phyloP scores from a whole-genome alignment of 2,888 invertebrate species.

The Rhabditoides inermis region DNA sequence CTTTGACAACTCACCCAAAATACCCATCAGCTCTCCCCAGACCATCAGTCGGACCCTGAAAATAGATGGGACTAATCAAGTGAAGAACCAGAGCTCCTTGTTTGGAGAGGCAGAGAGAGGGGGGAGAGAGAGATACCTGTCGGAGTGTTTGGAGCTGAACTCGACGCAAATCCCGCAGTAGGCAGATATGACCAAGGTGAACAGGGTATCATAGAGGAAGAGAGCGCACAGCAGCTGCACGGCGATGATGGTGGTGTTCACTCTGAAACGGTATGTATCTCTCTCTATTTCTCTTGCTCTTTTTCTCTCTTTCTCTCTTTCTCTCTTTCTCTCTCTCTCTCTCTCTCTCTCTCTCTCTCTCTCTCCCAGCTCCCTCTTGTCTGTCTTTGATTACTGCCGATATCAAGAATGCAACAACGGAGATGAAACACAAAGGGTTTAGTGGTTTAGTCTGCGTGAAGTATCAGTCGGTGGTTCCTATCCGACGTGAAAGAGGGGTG shows the following conservation, averaged over 20 bases:
- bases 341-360: too few species aligned
- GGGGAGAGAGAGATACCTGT: conserved; percentile 30
- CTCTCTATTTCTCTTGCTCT: too few species aligned
- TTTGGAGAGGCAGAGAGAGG: conserved; percentile 36
- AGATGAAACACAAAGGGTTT: too few species aligned
- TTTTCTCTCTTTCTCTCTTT: not conserved
- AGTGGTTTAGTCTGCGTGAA: too few species aligned
- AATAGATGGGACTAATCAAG: not conserved
- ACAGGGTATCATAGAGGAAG: conserved; percentile 54
- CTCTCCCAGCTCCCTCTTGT: too few species aligned
- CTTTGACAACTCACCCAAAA: conserved; percentile 20
- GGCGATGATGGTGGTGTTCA: conserved; percentile 44
- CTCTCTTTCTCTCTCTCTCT: too few species aligned
- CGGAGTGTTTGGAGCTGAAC: conserved; percentile 39
- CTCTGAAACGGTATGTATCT: too few species aligned
- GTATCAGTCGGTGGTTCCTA: too few species aligned
- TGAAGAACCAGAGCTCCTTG: not conserved
- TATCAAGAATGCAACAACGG: too few species aligned
- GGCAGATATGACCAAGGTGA: conserved; percentile 53
- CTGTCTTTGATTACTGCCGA: too few species aligned
- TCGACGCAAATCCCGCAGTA: conserved; percentile 54
- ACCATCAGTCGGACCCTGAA: conserved; percentile 25
- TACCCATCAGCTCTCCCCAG: conserved; percentile 29
- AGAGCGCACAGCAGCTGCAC: conserved; percentile 53
- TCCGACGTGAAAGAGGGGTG: too few species aligned